A percentile compares a stretch with the other conserved stretches of the same genome.
phyloP scores from a whole-genome alignment of 2,113 vertebrate genomes.

The Seriola quinqueradiata region DNA sequence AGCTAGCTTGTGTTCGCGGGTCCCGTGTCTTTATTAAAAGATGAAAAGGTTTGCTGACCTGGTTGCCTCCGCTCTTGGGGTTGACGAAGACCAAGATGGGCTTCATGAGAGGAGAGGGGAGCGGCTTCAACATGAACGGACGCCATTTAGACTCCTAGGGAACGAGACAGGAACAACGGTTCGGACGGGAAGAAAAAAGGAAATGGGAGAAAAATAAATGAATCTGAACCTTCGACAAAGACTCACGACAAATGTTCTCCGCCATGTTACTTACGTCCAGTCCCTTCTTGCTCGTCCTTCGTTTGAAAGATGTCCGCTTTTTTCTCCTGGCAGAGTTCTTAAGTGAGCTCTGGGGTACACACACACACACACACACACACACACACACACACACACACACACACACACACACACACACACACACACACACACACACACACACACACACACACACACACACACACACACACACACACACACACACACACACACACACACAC shows the following conservation, averaged over 20 bases:
- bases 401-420: conserved; percentile 29
- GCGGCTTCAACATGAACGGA: conserved; percentile 96
- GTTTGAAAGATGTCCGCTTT: conserved; percentile 98
- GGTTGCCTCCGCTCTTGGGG: conserved; percentile 98
- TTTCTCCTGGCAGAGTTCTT: conserved; percentile 96
- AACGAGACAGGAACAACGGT: neutral
- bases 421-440: conserved; percentile 22
- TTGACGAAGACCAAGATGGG: conserved; percentile 98
- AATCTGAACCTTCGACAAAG: no score
- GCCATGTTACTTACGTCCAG: conserved; percentile 88
- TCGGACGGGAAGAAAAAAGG: no score
- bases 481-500: conserved; percentile 18
- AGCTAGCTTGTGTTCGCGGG: neutral
- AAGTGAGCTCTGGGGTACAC: conserved; percentile 83
- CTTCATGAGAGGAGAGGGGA: conserved; percentile 97
- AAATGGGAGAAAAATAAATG: no score
- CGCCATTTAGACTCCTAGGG: conserved; percentile 94
- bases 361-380: conserved; percentile 33
- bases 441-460: conserved; percentile 31
- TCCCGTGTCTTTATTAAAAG: no score
- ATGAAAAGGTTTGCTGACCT: conserved; percentile 82
- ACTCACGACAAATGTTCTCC: neutral
- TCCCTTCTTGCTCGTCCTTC: conserved; percentile 96
- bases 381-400: conserved; percentile 9
- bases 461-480: neutral